phyloP scores from a whole-genome alignment of 1,140 invertebrate genomes.

The Arion vulgaris region DNA sequence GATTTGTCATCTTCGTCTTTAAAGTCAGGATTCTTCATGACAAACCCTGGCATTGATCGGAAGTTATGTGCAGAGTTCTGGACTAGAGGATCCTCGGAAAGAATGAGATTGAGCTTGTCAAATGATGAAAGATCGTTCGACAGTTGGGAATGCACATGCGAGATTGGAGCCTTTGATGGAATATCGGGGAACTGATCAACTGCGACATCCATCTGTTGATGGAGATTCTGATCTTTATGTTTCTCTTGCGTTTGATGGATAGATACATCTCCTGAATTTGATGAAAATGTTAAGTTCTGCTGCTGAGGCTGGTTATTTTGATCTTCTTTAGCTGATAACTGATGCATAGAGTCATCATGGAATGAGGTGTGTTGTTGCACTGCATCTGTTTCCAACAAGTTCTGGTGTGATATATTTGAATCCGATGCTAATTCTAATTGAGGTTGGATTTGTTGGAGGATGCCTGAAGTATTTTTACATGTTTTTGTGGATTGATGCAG shows the following conservation, averaged over 20 bases:
- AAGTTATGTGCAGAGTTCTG: constrained; percentile 31
- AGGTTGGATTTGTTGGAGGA: background rate
- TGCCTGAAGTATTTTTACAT: background rate
- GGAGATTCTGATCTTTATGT: background rate
- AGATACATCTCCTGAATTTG: background rate
- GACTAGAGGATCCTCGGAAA: constrained; percentile 26
- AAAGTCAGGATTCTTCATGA: constrained; percentile 37
- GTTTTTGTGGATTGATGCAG: background rate
- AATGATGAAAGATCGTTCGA: constrained; percentile 17
- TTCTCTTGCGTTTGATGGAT: background rate
- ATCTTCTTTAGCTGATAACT: background rate
- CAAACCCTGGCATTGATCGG: constrained; percentile 37
- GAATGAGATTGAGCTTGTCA: constrained; percentile 22
- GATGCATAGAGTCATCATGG: background rate
- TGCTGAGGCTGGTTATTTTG: background rate
- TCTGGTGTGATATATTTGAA: background rate
- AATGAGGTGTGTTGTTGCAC: background rate
- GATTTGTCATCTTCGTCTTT: background rate
- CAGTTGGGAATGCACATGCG: background rate
- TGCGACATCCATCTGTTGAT: background rate
- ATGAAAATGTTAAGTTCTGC: background rate
- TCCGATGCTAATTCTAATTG: background rate
- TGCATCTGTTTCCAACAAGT: background rate
- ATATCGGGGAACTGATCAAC: too few species aligned
- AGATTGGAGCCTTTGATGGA: background rate